phyloP scores from a whole-genome alignment of 64 coral and sea anemone species.

The Astreopora myriophthalma region DNA sequence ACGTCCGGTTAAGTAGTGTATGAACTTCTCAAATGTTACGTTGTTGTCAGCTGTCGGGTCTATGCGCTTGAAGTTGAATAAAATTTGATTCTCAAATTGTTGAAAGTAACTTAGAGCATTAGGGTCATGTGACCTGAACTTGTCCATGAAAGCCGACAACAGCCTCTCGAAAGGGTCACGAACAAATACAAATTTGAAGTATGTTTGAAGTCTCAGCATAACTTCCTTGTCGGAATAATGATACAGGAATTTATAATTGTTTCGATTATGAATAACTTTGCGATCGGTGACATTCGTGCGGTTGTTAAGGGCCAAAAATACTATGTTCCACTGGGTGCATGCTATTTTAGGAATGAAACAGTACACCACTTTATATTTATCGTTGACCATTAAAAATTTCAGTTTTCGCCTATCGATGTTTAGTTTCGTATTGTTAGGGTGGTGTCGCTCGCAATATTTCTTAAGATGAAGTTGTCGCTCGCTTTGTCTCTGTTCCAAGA shows the following conservation, averaged over 20 bases:
- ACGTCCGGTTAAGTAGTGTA: background rate
- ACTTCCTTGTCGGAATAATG: background rate
- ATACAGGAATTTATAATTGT: background rate
- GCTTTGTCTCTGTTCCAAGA: background rate
- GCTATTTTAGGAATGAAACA: background rate
- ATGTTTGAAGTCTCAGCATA: background rate
- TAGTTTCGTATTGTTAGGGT: background rate
- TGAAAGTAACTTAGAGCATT: background rate
- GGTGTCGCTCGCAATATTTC: background rate
- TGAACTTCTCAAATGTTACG: background rate
- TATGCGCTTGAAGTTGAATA: background rate
- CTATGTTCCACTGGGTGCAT: background rate
- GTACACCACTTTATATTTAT: background rate
- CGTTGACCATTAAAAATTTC: background rate
- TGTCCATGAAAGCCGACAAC: background rate
- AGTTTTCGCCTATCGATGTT: background rate
- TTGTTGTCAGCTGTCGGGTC: background rate
- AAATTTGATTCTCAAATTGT: background rate
- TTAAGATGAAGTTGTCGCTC: background rate
- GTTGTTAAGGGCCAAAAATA: background rate
- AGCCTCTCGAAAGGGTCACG: conserved; percentile 4
- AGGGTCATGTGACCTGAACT: background rate
- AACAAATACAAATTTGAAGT: conserved; percentile 23
- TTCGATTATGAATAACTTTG: background rate
- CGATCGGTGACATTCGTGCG: background rate